Conservation (phyloP, 2,113 vertebrate genomes). For the Nipponia nippon region DNA sequence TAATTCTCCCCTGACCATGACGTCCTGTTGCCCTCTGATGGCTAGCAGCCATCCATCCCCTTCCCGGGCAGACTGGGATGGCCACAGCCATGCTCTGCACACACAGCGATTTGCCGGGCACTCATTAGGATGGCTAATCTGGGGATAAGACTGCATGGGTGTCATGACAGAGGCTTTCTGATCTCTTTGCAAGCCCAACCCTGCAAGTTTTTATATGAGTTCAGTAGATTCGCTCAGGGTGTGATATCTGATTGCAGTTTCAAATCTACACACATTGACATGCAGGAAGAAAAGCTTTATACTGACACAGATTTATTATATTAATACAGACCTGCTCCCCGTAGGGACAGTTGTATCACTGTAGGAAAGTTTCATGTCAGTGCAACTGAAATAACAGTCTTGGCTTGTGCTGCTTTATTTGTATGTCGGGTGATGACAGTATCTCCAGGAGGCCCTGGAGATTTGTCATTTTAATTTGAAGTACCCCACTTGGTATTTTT, state of each 20-base stretch:
- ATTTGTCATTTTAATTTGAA: background rate
- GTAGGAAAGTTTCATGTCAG: background rate
- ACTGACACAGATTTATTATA: background rate
- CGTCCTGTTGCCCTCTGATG: background rate
- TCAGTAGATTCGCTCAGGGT: background rate
- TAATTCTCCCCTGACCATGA: fast-evolving
- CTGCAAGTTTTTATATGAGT: background rate
- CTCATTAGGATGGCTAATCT: background rate
- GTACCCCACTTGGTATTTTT: background rate
- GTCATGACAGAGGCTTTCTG: background rate
- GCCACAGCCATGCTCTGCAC: fast-evolving
- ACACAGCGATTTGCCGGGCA: background rate
- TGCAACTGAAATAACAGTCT: background rate
- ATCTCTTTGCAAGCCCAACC: background rate
- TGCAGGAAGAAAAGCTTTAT: background rate
- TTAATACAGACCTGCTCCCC: background rate
- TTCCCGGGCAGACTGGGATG: no score
- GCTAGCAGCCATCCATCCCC: background rate
- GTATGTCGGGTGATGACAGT: background rate
- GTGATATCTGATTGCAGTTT: background rate
- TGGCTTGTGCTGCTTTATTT: background rate
- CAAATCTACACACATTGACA: background rate
- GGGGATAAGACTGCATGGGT: background rate
- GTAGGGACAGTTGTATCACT: background rate
- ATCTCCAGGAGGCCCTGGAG: background rate